Evolutionary conservation across 2,113 vertebrate genomes (phyloP).

Genomic region (Nibea albiflora): DNA sequence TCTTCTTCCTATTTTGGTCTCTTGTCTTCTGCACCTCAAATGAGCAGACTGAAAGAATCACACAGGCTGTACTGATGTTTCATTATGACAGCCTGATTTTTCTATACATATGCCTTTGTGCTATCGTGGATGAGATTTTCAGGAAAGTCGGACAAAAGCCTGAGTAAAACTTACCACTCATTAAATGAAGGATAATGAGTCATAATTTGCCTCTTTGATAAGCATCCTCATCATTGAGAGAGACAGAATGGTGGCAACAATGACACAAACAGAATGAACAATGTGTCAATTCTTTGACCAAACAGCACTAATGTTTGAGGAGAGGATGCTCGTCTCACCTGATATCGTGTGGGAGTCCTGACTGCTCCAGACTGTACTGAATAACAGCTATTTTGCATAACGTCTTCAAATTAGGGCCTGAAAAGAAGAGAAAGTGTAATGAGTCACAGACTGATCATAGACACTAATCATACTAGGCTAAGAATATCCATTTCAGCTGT

Average conservation of each 20-base stretch:
- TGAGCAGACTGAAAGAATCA: slow-evolving; percentile 13
- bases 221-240: slow-evolving; percentile 38
- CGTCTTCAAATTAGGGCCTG: slow-evolving; percentile 98
- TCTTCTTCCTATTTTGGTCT: neutral
- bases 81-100: slow-evolving; percentile 6
- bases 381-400: slow-evolving; percentile 98
- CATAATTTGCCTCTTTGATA: slow-evolving; percentile 57
- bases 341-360: slow-evolving; percentile 97
- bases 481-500: slow-evolving; percentile 52
- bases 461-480: slow-evolving; percentile 31
- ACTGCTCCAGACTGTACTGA: slow-evolving; percentile 97
- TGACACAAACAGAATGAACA: slow-evolving; percentile 44
- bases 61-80: neutral
- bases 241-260: slow-evolving; percentile 28
- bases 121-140: slow-evolving; percentile 11
- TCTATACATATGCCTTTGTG: slow-evolving; percentile 4
- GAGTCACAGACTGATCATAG: slow-evolving; percentile 48
- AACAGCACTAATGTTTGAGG: slow-evolving; percentile 38
- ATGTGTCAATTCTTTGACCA: slow-evolving; percentile 40
- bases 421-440: slow-evolving; percentile 53
- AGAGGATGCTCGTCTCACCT: slow-evolving; percentile 84
- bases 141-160: neutral
- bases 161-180: slow-evolving; percentile 20
- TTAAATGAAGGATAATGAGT: slow-evolving; percentile 61
- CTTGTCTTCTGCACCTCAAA: slow-evolving; percentile 1